These are phyloP conservation scores for Eira barbara DNA, from an alignment of 2,113 vertebrate species.

Conservation along the genomic window DNA sequence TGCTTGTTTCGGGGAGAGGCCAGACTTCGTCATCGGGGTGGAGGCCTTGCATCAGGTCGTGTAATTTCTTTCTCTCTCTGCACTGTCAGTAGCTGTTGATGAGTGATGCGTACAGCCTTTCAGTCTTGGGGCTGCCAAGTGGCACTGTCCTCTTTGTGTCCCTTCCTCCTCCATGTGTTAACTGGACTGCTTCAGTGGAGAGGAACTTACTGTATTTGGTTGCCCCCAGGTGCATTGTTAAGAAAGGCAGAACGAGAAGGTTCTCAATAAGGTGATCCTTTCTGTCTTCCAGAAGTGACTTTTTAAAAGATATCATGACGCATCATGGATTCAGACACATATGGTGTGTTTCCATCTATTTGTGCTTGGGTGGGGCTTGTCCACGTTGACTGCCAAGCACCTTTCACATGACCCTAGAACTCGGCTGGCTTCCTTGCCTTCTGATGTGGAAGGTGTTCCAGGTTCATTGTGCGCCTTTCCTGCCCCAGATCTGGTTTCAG, in stretches of 20 bases:
- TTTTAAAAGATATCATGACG: not conserved
- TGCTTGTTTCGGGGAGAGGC: not conserved
- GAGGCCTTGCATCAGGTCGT: not conserved
- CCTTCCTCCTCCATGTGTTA: not conserved
- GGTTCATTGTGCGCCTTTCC: not conserved
- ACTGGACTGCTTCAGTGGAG: not conserved
- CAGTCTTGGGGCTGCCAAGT: not conserved
- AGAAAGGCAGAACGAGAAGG: not conserved
- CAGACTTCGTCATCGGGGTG: not conserved
- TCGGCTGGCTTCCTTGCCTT: not conserved
- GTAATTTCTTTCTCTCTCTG: not conserved
- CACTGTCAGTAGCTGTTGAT: not conserved
- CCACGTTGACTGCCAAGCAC: not conserved
- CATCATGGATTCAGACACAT: rapidly evolving
- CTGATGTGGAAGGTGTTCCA: too few relatives aligned
- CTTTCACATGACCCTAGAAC: not conserved
- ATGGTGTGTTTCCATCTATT: too few relatives aligned
- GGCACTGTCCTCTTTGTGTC: not conserved
- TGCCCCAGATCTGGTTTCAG: not conserved
- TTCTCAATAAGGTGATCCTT: not conserved
- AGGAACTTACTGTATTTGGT: not conserved
- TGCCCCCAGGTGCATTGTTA: not conserved
- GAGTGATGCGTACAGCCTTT: not conserved
- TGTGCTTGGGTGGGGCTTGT: not conserved
- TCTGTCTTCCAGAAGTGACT: not conserved